These are phyloP conservation scores for Xiphorhynchus erythropygius DNA, from an alignment of 2,797 vertebrate species.

Conservation along the genomic window DNA sequence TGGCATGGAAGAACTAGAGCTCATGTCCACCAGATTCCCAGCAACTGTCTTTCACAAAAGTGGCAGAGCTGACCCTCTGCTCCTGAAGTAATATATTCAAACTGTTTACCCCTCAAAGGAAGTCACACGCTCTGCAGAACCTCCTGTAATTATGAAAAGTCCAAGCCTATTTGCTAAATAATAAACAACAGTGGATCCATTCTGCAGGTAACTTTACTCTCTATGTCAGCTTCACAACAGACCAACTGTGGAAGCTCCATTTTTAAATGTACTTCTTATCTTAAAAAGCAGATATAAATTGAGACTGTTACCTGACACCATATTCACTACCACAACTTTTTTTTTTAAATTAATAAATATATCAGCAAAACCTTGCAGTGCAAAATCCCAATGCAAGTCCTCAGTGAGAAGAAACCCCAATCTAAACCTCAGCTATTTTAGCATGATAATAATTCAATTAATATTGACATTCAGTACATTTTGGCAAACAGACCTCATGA, in stretches of 20 bases:
- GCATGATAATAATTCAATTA: not conserved
- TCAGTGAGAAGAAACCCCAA: not conserved
- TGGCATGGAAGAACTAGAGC: not conserved
- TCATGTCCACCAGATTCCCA: not conserved
- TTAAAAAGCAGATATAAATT: not conserved
- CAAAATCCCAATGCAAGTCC: not conserved
- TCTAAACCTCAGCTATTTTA: not conserved
- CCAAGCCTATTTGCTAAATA: not conserved
- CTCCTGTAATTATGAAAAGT: not conserved
- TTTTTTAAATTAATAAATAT: not conserved
- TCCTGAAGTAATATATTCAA: not conserved
- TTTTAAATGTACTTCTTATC: not conserved
- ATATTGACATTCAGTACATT: not conserved
- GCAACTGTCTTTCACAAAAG: not conserved
- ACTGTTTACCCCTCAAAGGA: not conserved
- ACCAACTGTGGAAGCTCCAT: not conserved
- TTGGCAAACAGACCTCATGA: not conserved
- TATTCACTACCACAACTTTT: not conserved
- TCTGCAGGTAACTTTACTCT: not conserved
- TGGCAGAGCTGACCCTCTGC: not conserved
- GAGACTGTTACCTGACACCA: not conserved
- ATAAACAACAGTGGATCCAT: not conserved
- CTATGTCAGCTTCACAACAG: not conserved
- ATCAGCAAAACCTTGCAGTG: not conserved
- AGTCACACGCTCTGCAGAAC: not conserved